Conservation (phyloP, 1,140 invertebrate genomes). For the Aculops lycopersici region DNA sequence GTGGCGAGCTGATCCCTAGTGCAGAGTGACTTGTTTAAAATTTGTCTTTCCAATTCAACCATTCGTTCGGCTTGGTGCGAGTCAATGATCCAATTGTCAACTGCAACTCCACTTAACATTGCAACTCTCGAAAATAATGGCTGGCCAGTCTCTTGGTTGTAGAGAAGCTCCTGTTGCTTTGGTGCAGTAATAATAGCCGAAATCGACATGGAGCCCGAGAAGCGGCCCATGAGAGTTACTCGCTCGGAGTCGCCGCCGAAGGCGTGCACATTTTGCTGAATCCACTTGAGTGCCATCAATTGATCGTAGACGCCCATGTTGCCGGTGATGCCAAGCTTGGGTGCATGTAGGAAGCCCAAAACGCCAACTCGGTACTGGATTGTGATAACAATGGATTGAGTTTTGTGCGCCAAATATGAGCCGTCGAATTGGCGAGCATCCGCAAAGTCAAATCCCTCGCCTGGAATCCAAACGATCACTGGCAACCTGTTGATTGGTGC, state of each 20-base stretch:
- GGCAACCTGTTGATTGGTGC: constrained; percentile 3
- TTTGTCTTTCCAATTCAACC: background rate
- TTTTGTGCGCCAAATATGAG: constrained; percentile 11
- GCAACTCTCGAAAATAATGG: constrained; percentile 11
- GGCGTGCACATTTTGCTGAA: constrained; percentile 42
- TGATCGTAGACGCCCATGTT: constrained; percentile 74
- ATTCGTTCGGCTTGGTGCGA: constrained; percentile 5
- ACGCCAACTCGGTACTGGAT: constrained; percentile 16
- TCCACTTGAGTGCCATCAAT: constrained; percentile 47
- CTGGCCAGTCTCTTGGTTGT: background rate
- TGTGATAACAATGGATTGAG: constrained; percentile 15
- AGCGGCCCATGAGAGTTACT: constrained; percentile 43
- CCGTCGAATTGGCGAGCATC: constrained; percentile 12
- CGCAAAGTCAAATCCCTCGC: constrained; percentile 13
- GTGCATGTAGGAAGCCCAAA: constrained; percentile 61
- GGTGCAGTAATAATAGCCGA: constrained; percentile 11
- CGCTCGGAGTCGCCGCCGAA: constrained; percentile 54
- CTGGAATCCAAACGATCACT: constrained; percentile 13
- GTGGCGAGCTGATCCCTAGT: background rate
- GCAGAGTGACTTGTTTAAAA: background rate
- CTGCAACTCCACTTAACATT: constrained; percentile 12
- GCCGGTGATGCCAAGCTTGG: constrained; percentile 34
- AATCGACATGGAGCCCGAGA: constrained; percentile 13
- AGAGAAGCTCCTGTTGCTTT: too few relatives aligned
- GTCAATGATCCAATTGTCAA: constrained; percentile 11